phyloP scores from a whole-genome alignment of 2,888 invertebrate genomes.

The Zaprionus obscuricornis region DNA sequence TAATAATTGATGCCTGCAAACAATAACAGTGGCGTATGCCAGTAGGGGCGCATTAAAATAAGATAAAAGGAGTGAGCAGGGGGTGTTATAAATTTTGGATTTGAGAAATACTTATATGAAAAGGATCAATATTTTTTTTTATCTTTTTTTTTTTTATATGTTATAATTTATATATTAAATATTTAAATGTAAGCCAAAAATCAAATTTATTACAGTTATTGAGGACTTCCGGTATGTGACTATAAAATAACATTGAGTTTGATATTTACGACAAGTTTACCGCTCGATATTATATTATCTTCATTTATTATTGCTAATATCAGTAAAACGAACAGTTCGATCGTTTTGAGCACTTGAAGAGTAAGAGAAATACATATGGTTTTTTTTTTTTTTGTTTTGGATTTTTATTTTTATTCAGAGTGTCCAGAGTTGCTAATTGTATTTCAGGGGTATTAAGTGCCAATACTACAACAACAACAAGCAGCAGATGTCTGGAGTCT shows the following conservation, averaged over 20 bases:
- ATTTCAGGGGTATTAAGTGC: conserved; percentile 42
- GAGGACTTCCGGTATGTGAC: no score
- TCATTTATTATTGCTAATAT: conserved; percentile 62
- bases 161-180: no score
- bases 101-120: no score
- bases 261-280: conserved; percentile 73
- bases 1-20: conserved; percentile 9
- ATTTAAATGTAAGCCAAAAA: no score
- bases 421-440: conserved; percentile 33
- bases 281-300: conserved; percentile 74
- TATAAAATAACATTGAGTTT: conserved; percentile 58
- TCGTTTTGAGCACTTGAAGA: conserved; percentile 54
- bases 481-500: conserved; percentile 1
- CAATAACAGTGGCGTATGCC: conserved; percentile 40
- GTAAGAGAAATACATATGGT: conserved; percentile 10
- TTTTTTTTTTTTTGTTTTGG: conserved; percentile 6
- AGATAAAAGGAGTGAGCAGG: no score
- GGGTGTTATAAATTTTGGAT: no score
- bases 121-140: no score
- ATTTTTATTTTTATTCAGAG: no score
- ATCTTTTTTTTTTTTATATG: no score
- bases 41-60: conserved; percentile 1
- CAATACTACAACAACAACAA: conserved; percentile 38
- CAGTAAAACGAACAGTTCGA: conserved; percentile 38
- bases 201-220: no score